phyloP scores from a whole-genome alignment of 2,888 invertebrate genomes.

The Drosophila mercatorum region DNA sequence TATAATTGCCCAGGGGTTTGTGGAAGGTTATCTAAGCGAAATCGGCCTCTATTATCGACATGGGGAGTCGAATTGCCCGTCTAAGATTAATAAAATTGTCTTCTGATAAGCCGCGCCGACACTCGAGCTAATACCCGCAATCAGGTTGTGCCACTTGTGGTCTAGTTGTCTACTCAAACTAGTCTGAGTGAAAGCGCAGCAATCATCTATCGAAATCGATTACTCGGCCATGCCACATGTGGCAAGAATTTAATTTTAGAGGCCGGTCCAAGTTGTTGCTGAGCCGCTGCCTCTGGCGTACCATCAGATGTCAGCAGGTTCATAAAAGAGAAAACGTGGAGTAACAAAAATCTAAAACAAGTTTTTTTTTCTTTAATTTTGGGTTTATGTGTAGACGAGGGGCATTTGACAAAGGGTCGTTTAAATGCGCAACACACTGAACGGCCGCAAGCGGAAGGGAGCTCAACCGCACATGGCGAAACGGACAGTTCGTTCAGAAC shows the following conservation, averaged over 20 bases:
- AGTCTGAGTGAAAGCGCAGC: conserved; percentile 37
- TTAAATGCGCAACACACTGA: conserved; percentile 3
- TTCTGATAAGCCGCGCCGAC: conserved; percentile 30
- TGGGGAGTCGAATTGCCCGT: conserved; percentile 5
- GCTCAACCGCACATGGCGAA: conserved; percentile 40
- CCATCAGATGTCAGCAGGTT: conserved; percentile 13
- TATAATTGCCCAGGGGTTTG: conserved; percentile 27
- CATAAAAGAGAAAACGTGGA: conserved; percentile 51
- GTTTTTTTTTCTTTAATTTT: conserved; percentile 21
- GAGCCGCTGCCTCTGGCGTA: background rate
- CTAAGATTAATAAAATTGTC: conserved; percentile 15
- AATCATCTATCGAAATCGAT: conserved; percentile 21
- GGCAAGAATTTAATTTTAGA: conserved; percentile 35
- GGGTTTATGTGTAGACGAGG: conserved; percentile 5
- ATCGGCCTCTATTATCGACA: background rate
- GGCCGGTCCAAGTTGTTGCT: conserved; percentile 22
- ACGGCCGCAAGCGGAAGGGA: conserved; percentile 32
- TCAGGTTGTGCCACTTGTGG: conserved; percentile 12
- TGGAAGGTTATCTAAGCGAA: conserved; percentile 33
- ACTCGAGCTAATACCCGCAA: conserved; percentile 21
- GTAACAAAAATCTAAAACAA: conserved; percentile 33
- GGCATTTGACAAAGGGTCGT: conserved; percentile 36
- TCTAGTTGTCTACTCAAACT: conserved; percentile 33
- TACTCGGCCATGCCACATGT: conserved; percentile 40
- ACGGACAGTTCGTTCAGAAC: conserved; percentile 8